Percentiles rank a stretch among this genome's conserved stretches.
Evolutionary conservation across 2,888 invertebrate species (phyloP).

Genomic region (Syrphus vitripennis): DNA sequence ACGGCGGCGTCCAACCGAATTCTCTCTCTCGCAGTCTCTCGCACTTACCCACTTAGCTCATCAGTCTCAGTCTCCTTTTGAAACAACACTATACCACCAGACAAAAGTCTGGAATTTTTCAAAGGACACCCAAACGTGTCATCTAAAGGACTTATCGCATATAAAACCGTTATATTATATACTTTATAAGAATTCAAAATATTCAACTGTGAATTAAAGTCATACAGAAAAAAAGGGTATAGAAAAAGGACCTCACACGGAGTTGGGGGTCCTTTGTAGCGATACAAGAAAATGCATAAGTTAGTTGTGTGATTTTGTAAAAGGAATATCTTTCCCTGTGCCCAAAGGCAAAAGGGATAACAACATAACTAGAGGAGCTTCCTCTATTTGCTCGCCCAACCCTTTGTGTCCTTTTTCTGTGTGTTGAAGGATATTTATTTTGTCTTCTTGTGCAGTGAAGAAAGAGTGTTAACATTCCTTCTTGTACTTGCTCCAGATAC

Average conservation of each 20-base stretch:
- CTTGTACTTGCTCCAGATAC: conserved; percentile 54
- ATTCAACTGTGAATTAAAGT: not conserved
- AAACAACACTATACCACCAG: conserved; percentile 13
- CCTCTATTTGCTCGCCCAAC: not conserved
- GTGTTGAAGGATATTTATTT: conserved; percentile 43
- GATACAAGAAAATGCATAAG: not conserved
- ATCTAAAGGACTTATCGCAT: not conserved
- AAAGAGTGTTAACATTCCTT: conserved; percentile 42
- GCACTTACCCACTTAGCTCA: not conserved
- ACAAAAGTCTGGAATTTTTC: conserved; percentile 29
- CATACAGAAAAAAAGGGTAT: not conserved
- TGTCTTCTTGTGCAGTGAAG: not conserved
- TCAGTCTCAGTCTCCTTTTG: not conserved
- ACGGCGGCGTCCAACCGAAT: conserved; percentile 3
- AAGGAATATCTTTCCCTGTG: not conserved
- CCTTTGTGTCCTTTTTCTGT: not conserved
- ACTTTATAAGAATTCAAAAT: not conserved
- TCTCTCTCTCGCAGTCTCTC: conserved; percentile 4
- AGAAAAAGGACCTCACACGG: conserved; percentile 1
- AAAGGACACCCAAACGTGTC: conserved; percentile 2
- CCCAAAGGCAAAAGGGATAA: conserved; percentile 20
- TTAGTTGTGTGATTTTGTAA: not conserved
- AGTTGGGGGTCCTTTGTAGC: conserved; percentile 1
- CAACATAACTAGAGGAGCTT: conserved; percentile 12
- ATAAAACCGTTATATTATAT: conserved; percentile 10